Evolutionary conservation across 2,797 vertebrate species (phyloP).

Genomic region (Halcyon smyrnensis): DNA sequence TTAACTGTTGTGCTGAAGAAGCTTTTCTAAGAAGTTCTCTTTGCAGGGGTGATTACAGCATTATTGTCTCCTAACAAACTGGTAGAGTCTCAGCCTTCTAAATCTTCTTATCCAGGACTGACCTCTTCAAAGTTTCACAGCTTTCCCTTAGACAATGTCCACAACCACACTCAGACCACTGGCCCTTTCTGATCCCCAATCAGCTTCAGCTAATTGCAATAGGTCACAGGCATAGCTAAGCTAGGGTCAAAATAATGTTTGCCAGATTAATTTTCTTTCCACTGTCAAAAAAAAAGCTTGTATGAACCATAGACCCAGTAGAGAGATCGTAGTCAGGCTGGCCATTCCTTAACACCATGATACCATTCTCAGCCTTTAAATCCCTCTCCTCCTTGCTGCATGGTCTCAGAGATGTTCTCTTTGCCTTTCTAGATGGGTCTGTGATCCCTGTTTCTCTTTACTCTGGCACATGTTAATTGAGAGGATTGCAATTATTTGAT

Average conservation of each 20-base stretch:
- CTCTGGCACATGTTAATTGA: neutral
- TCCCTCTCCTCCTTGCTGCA: neutral
- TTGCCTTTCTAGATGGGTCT: neutral
- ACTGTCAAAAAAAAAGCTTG: neutral
- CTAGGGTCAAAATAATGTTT: neutral
- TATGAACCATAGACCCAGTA: neutral
- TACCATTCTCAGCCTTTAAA: neutral
- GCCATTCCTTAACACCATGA: neutral
- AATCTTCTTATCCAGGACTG: neutral
- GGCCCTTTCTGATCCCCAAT: neutral
- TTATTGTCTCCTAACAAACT: neutral
- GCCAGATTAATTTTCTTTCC: neutral
- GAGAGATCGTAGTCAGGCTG: neutral
- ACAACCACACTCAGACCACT: neutral
- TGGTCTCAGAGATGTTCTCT: neutral
- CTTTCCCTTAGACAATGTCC: accelerated
- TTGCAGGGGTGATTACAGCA: accelerated
- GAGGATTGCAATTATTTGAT: neutral
- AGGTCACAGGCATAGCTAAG: neutral
- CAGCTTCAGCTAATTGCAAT: accelerated
- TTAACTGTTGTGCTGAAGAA: accelerated
- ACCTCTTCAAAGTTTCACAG: accelerated
- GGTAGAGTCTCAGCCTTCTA: neutral
- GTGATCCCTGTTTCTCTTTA: neutral
- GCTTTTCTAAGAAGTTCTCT: neutral